These are phyloP conservation scores for Lucilia cuprina DNA, from an alignment of 1,140 invertebrate species.

Conservation along the genomic window DNA sequence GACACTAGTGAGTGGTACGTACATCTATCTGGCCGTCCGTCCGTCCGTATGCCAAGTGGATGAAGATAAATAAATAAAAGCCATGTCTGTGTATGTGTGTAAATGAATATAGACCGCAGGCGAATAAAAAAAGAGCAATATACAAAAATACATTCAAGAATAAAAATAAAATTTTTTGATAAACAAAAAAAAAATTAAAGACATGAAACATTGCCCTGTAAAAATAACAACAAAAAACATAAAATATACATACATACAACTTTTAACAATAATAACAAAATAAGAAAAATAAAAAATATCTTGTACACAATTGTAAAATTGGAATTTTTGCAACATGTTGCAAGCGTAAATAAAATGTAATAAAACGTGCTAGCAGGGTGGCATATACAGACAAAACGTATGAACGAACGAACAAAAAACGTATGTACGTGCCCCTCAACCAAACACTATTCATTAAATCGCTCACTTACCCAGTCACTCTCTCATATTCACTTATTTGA, in stretches of 20 bases:
- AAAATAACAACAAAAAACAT: neutral
- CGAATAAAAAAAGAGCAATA: neutral
- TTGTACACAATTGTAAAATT: neutral
- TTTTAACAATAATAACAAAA: neutral
- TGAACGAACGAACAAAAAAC: neutral
- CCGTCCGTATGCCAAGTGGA: neutral
- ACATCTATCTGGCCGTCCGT: neutral
- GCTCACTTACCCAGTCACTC: neutral
- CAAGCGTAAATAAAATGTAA: slow-evolving; percentile 36
- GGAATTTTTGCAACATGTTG: slow-evolving; percentile 34
- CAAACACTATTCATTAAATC: neutral
- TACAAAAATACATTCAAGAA: neutral
- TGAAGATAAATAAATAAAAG: neutral
- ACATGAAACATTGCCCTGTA: neutral
- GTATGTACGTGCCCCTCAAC: neutral
- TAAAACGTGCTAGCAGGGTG: slow-evolving; percentile 35
- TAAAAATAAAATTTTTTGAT: neutral
- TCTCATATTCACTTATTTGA: no score
- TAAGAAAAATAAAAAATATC: neutral
- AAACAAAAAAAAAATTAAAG: neutral
- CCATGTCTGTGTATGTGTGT: neutral
- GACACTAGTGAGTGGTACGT: neutral
- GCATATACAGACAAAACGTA: neutral
- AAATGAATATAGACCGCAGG: neutral
- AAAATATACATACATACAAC: neutral